A percentile compares a stretch with the other conserved stretches of the same genome.
These are phyloP conservation scores for Anticlea derivata DNA, from an alignment of 2,888 invertebrate genomes.

Conservation along the genomic window DNA sequence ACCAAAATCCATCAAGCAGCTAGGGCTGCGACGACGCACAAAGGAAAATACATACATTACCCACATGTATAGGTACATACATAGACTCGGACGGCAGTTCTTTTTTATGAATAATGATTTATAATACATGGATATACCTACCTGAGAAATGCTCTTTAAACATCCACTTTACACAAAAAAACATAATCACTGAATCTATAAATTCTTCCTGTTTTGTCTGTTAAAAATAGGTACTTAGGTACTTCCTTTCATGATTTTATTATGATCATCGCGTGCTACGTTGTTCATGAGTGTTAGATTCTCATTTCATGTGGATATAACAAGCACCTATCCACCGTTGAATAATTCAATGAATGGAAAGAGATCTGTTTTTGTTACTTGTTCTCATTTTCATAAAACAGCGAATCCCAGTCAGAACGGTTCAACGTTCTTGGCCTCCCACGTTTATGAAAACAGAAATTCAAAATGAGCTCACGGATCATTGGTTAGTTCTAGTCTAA, in stretches of 20 bases:
- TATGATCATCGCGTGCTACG: neutral
- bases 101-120: no score
- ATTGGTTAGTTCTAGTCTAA: constrained; percentile 8
- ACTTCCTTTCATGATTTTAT: neutral
- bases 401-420: constrained; percentile 19
- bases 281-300: constrained; percentile 9
- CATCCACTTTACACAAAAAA: no score
- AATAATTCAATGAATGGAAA: constrained; percentile 23
- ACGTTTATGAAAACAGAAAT: constrained; percentile 22
- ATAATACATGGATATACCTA: no score
- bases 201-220: no score
- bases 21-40: no score
- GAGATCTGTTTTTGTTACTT: constrained; percentile 21
- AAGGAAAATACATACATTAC: no score
- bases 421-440: constrained; percentile 14
- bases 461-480: constrained; percentile 15
- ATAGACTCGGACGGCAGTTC: no score
- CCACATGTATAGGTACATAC: no score
- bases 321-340: constrained; percentile 9
- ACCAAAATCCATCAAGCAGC: no score
- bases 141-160: no score
- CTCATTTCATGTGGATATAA: constrained; percentile 9
- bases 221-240: constrained; percentile 2
- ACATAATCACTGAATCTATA: no score
- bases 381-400: constrained; percentile 25